These are phyloP conservation scores for Syngnathoides biaculeatus DNA, from an alignment of 2,113 vertebrate species.

Conservation along the genomic window DNA sequence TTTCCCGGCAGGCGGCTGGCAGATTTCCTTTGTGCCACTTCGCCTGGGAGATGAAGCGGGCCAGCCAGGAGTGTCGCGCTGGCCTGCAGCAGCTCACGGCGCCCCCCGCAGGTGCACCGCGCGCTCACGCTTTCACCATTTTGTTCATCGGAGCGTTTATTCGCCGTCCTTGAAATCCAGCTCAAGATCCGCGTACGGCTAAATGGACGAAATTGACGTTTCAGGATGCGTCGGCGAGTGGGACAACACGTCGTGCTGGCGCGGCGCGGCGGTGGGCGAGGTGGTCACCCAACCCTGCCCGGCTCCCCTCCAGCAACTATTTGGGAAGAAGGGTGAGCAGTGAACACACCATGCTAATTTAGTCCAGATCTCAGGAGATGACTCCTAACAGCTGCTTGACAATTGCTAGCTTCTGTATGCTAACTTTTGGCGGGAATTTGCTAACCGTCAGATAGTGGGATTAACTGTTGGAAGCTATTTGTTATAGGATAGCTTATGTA, in stretches of 20 bases:
- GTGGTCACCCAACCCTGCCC: conserved; percentile 64
- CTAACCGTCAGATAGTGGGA: too few species aligned
- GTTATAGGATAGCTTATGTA: too few species aligned
- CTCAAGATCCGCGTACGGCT: background rate
- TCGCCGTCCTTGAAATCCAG: too few species aligned
- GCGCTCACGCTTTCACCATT: background rate
- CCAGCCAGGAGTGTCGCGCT: conserved; percentile 51
- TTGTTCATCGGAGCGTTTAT: too few species aligned
- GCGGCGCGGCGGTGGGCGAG: conserved; percentile 43
- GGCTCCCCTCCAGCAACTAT: conserved; percentile 53
- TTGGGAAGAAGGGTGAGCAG: conserved; percentile 61
- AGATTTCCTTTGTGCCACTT: conserved; percentile 67
- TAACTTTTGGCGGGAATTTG: too few species aligned
- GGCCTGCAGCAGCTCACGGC: conserved; percentile 26
- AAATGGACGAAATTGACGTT: conserved; percentile 18
- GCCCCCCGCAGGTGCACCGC: conserved; percentile 45
- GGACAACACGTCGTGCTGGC: conserved; percentile 69
- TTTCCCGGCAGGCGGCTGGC: conserved; percentile 48
- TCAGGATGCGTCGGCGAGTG: conserved; percentile 68
- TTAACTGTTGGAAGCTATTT: too few species aligned
- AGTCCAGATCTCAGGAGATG: background rate
- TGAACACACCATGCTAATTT: background rate
- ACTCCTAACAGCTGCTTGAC: too few species aligned
- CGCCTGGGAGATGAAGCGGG: conserved; percentile 64
- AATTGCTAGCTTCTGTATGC: too few species aligned